Conservation (phyloP, 2,113 vertebrate genomes). For the Spilogale gracilis region DNA sequence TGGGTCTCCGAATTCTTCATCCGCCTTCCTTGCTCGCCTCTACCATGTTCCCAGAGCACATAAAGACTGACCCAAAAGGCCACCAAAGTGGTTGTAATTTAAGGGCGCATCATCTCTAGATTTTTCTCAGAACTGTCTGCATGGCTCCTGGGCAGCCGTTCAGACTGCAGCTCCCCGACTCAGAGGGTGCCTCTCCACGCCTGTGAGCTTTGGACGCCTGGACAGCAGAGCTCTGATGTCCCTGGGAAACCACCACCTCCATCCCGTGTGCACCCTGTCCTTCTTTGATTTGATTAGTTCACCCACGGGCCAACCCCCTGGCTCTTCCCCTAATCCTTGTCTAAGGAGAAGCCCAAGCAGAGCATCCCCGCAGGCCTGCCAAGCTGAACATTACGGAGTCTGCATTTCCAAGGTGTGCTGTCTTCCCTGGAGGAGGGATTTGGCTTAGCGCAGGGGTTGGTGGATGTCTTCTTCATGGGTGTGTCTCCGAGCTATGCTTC, state of each 20-base stretch:
- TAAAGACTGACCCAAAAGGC: not conserved
- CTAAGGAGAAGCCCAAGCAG: not conserved
- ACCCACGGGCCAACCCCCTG: not conserved
- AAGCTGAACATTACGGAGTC: accelerated
- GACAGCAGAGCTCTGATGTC: not conserved
- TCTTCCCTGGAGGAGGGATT: not conserved
- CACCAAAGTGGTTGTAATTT: not conserved
- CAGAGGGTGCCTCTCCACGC: not conserved
- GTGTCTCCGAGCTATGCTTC: not conserved
- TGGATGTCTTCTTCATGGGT: not conserved
- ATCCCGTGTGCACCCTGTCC: not conserved
- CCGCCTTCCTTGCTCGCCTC: not conserved
- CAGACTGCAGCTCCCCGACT: not conserved
- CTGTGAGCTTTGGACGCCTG: not conserved
- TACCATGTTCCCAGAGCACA: not conserved
- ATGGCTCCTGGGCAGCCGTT: not conserved
- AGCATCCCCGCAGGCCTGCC: not conserved
- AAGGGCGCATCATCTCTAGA: not conserved
- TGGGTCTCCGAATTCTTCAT: not conserved
- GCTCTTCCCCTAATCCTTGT: not conserved
- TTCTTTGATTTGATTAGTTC: not conserved
- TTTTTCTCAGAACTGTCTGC: not conserved
- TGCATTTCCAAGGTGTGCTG: not conserved
- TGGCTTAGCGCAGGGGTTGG: not conserved
- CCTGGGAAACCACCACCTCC: not conserved